These are phyloP conservation scores for Amphipyra tragopoginis DNA, from an alignment of 2,888 invertebrate species.

Conservation along the genomic window DNA sequence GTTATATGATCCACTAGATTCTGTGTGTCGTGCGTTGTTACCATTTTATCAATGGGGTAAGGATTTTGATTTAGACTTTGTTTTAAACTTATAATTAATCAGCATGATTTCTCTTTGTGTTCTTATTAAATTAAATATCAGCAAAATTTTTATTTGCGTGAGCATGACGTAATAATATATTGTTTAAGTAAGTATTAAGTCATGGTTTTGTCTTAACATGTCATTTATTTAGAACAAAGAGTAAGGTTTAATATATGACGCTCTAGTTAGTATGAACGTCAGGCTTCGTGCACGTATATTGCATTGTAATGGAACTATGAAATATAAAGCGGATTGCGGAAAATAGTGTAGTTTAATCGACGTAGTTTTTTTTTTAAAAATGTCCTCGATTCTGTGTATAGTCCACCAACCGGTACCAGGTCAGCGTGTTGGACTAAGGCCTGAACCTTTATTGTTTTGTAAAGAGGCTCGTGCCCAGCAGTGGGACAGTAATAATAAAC, in stretches of 20 bases:
- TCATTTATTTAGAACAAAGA: constrained; percentile 46
- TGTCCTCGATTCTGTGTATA: too few relatives aligned
- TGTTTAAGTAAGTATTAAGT: neutral
- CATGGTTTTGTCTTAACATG: constrained; percentile 1
- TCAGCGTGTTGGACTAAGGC: too few relatives aligned
- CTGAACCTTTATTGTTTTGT: too few relatives aligned
- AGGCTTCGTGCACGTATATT: constrained; percentile 1
- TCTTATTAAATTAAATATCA: too few relatives aligned
- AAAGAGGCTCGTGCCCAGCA: too few relatives aligned
- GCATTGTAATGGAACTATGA: constrained; percentile 23
- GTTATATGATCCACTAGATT: constrained; percentile 2
- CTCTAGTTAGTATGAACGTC: constrained; percentile 23
- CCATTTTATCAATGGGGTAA: constrained; percentile 43
- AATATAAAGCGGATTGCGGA: constrained; percentile 8
- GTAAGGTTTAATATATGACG: constrained; percentile 12
- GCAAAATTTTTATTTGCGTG: neutral
- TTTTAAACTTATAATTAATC: neutral
- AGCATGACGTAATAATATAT: constrained; percentile 6
- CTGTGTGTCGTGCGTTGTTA: constrained; percentile 23
- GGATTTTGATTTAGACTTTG: neutral
- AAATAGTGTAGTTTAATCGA: neutral
- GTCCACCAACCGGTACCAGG: too few relatives aligned
- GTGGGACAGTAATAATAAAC: too few relatives aligned
- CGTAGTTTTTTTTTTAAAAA: too few relatives aligned
- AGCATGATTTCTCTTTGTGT: neutral